Base-by-base conservation (phyloP, 1,140 invertebrate genomes). In the Aphis craccivora region DNA sequence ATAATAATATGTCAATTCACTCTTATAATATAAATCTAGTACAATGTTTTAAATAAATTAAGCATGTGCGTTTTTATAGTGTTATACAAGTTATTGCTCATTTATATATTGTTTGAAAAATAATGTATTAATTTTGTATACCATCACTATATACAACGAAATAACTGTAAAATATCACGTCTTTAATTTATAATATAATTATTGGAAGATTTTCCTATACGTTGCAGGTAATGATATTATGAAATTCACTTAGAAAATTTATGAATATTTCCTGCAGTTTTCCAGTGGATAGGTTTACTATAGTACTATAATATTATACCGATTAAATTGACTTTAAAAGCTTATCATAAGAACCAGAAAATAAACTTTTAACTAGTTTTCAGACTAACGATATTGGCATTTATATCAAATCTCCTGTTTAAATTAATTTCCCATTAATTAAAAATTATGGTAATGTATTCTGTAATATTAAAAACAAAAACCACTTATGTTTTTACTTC, bases 301-400 rank as follows among this genome's bases (percentile, higher is more conserved):
- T 40, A 45, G 45, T 45, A 45, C 83, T 86, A 86, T 86, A 43
- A 86, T 86, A 43, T 43, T 45, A 86, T 25, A 86, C 83, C 83
- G 45, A 40, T 30, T 43, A 43, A 43, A 40, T 45, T 7, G 30
- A 86, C 40, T 86, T 86, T 86, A 11, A 45, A 86, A 86, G 40
- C 83, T 25, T 43, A 84, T 4, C 25, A 83, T 43, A 43, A 40
- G 20, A 83, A 83, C 20, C 37, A 86, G 40, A 14, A 25, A 86
- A 86, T 86, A 23, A 45, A 86, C 40, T 86, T 86, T 30, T 45
- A 43, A 43, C 83, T 30, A 25, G 37, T 43, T 43, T 86, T 25
- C 40, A 30, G 4, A 3, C 22, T 14, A 43, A 2, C 23, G 4
- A 86, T 25, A 43, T 40, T 22, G 8, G 40, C 20, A 25, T 86